phyloP scores from a whole-genome alignment of 2,113 vertebrate genomes.

The Physeter macrocephalus region DNA sequence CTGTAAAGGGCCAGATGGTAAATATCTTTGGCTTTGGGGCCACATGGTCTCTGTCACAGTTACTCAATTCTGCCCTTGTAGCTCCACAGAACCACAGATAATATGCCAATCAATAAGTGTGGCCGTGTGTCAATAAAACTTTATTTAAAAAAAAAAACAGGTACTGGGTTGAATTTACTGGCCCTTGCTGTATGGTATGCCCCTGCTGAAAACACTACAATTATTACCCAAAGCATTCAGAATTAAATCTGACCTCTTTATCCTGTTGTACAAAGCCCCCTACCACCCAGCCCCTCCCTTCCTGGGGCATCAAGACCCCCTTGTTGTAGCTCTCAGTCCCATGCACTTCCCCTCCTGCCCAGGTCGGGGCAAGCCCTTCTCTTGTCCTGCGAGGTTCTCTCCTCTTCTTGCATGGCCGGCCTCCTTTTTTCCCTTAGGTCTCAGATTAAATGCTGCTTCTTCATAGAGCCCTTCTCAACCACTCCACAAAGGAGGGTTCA shows the following conservation, averaged over 20 bases:
- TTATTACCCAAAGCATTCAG: background rate
- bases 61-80: background rate
- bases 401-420: background rate
- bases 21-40: background rate
- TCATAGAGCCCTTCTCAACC: background rate
- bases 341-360: rapidly evolving
- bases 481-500: rapidly evolving
- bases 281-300: background rate
- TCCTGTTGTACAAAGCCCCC: too few species aligned
- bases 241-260: background rate
- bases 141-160: background rate
- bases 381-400: background rate
- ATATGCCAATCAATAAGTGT: background rate
- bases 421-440: background rate
- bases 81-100: background rate
- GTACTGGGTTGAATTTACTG: background rate
- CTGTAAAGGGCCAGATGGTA: background rate
- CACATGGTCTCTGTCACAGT: background rate
- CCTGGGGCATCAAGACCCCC: rapidly evolving
- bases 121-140: background rate
- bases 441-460: background rate
- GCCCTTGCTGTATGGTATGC: rapidly evolving
- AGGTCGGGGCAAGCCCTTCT: background rate
- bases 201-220: background rate
- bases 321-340: too few species aligned